Evolutionary conservation across 2,797 vertebrate species (phyloP).

Genomic region (Cetoscarus ocellatus): DNA sequence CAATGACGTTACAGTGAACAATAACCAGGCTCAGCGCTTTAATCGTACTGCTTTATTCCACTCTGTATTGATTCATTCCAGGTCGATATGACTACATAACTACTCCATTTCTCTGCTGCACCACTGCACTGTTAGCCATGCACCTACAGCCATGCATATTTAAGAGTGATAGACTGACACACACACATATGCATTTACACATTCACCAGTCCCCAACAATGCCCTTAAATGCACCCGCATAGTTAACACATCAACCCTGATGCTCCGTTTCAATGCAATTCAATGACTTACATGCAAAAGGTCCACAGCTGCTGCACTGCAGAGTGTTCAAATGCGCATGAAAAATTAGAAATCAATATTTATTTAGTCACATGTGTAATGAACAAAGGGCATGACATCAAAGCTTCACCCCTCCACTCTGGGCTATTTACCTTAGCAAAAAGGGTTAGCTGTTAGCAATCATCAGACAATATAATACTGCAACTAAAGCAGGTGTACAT

Average conservation of each 20-base stretch:
- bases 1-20: slow-evolving; percentile 85
- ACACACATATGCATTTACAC: slow-evolving; percentile 33
- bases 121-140: slow-evolving; percentile 87
- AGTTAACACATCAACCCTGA: slow-evolving; percentile 15
- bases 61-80: slow-evolving; percentile 90
- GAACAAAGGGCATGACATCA: slow-evolving; percentile 94
- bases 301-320: slow-evolving; percentile 42
- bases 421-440: slow-evolving; percentile 90
- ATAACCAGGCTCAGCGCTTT: slow-evolving; percentile 88
- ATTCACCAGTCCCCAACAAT: slow-evolving; percentile 14
- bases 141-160: slow-evolving; percentile 75
- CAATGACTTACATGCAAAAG: slow-evolving; percentile 83
- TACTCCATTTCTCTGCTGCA: slow-evolving; percentile 89
- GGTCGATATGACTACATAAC: slow-evolving; percentile 91
- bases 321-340: slow-evolving; percentile 87
- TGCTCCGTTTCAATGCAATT: slow-evolving; percentile 78
- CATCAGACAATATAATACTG: slow-evolving; percentile 84
- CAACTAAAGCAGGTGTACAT: slow-evolving; percentile 84
- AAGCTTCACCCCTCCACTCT: slow-evolving; percentile 88
- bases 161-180: slow-evolving; percentile 36
- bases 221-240: slow-evolving; percentile 13
- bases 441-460: slow-evolving; percentile 87
- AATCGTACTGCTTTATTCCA: slow-evolving; percentile 88
- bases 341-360: slow-evolving; percentile 96
- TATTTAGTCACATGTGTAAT: slow-evolving; percentile 93